Evolutionary conservation across 2,113 vertebrate genomes (phyloP).

Genomic region (Irena cyanogastra): DNA sequence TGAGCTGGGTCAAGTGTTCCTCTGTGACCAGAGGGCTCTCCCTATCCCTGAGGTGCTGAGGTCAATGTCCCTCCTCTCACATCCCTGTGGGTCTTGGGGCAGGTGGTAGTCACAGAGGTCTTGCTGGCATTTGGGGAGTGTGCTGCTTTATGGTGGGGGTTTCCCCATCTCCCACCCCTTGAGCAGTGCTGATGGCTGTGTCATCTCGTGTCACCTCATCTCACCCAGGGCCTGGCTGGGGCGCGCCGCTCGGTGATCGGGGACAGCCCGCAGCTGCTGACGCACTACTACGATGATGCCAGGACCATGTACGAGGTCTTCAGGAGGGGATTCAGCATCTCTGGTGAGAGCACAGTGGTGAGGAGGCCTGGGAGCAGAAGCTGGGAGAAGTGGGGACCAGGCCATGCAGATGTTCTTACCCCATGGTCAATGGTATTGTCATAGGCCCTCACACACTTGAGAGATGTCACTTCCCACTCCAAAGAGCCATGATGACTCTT

Average conservation of each 20-base stretch:
- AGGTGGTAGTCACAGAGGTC: not conserved
- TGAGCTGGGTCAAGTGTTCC: not conserved
- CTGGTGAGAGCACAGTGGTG: conserved; percentile 72
- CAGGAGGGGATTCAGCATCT: conserved; percentile 88
- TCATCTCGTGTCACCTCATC: rapidly evolving
- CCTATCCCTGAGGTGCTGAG: not conserved
- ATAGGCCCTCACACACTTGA: not conserved
- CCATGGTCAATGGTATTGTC: rapidly evolving
- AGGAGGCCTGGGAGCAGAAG: not conserved
- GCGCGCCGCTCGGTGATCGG: conserved; percentile 88
- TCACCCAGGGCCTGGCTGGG: conserved; percentile 72
- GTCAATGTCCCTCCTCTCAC: not conserved
- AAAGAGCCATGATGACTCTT: not conserved
- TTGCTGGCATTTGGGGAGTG: not conserved
- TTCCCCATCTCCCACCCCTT: rapidly evolving
- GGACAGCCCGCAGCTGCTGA: conserved; percentile 79
- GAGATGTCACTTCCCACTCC: not conserved
- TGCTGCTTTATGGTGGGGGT: not conserved
- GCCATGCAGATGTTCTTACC: not conserved
- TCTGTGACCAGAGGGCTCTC: not conserved
- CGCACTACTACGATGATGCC: conserved; percentile 91
- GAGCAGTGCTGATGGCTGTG: not conserved
- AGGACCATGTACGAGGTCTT: conserved; percentile 97
- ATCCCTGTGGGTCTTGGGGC: not conserved
- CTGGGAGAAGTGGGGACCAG: not conserved